Percentiles rank a stretch among this genome's conserved stretches.
Evolutionary conservation across 2,113 vertebrate genomes (phyloP).

Genomic region (Pungitius pungitius): DNA sequence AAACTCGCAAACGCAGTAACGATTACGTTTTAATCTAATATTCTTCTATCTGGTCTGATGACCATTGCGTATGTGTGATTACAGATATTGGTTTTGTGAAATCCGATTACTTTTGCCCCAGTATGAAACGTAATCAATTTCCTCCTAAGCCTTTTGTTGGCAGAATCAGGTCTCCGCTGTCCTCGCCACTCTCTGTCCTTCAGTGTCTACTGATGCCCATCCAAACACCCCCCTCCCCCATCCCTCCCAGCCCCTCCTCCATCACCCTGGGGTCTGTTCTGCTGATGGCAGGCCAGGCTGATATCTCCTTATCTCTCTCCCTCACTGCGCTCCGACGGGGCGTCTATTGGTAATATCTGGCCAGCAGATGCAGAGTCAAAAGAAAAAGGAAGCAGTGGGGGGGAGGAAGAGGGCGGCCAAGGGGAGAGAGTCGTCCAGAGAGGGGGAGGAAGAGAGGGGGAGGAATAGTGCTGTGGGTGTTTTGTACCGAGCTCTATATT

Average conservation of each 20-base stretch:
- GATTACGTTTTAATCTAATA: background rate
- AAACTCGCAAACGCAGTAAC: background rate
- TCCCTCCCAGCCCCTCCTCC: too few relatives aligned
- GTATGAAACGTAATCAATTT: slow-evolving; percentile 54
- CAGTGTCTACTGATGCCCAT: slow-evolving; percentile 53
- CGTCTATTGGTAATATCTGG: slow-evolving; percentile 55
- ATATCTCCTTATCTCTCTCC: slow-evolving; percentile 67
- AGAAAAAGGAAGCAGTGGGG: slow-evolving; percentile 37
- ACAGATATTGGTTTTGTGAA: slow-evolving; percentile 39
- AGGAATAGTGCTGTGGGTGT: slow-evolving; percentile 1
- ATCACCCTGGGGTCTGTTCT: slow-evolving; percentile 25
- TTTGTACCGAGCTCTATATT: slow-evolving; percentile 7
- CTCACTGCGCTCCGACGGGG: slow-evolving; percentile 41
- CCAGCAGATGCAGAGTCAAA: slow-evolving; percentile 47
- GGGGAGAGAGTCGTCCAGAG: slow-evolving; percentile 24
- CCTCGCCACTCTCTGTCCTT: slow-evolving; percentile 55
- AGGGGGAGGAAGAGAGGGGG: background rate
- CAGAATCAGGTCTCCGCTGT: slow-evolving; percentile 32
- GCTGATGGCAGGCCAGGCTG: slow-evolving; percentile 59
- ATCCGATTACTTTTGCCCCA: slow-evolving; percentile 31
- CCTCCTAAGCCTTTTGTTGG: slow-evolving; percentile 35
- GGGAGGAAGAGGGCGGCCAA: slow-evolving; percentile 22
- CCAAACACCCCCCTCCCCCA: slow-evolving; percentile 18
- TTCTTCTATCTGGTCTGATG: slow-evolving; percentile 4
- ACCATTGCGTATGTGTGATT: slow-evolving; percentile 38